Evolutionary conservation across 2,888 invertebrate genomes (phyloP), one percentile per base, ranked within the genome.

Genomic region (Chalcosyrphus nemorum): DNA sequence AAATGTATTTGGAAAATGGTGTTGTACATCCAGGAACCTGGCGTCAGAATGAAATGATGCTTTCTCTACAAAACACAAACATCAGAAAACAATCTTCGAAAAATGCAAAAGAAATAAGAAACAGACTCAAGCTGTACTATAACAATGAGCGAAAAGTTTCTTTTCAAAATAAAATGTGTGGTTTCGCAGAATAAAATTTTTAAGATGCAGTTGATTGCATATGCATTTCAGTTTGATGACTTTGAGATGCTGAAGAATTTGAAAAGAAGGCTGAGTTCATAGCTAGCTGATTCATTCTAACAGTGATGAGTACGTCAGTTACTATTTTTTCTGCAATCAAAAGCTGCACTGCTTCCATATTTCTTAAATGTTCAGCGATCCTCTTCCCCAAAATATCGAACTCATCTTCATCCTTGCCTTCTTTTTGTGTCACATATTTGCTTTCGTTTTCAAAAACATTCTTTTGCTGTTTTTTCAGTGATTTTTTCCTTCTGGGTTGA

Each of bases 341-440:
- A 6, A 32, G 56, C 9, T 56, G 56, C 11, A 4, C 15, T 56
- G 15, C 5, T 17, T 56, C 56, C 19, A 56, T 56, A 2, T 19
- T 45, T 9, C 45, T 19, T 2, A 63, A 63, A 29, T 63, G 47
- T 63, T 24, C 45, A 5, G 61, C 61, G 13, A 63, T 29, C 27
- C 47, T 63, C 9, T 63, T 63, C 3, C 45, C 61, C 7, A 63
- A 9, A 19, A 63, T 63, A 15, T 63, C 45, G 7, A 63, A 63
- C 9, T 63, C 61, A 43, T 63, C 61, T 3, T 63, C 45, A 0
- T 45, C 29, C 2, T 63, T 63, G 1, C 21, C 17, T 27, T 63
- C 17, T 15, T 29, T 63, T 29, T 63, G 61, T 6, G 15, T 7
- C 15, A 63, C 27, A 9, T 29, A 63, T n/a, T 27, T 27, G 15